Evolutionary conservation across 2,797 vertebrate species (phyloP).

Genomic region (Eidolon dupreanum): DNA sequence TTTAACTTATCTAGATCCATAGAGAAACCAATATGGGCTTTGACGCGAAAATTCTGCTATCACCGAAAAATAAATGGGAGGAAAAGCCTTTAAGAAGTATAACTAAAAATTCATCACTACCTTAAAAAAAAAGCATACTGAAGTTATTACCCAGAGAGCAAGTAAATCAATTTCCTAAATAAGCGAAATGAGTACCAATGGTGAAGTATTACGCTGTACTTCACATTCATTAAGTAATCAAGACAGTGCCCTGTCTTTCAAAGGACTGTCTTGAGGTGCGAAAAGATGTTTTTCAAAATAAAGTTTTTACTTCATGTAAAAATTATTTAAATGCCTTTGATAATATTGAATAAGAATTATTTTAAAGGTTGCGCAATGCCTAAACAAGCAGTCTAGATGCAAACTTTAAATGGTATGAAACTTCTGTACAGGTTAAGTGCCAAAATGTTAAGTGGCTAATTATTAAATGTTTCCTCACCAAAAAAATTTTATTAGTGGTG

Average conservation of each 20-base stretch:
- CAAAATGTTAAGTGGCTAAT: neutral
- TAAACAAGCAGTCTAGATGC: conserved; percentile 28
- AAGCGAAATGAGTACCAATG: conserved; percentile 6
- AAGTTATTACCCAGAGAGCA: conserved; percentile 30
- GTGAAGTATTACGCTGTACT: conserved; percentile 32
- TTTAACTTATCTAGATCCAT: neutral
- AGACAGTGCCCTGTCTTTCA: conserved; percentile 30
- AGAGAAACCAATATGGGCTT: conserved; percentile 11
- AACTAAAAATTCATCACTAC: conserved; percentile 22
- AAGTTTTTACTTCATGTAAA: conserved; percentile 52
- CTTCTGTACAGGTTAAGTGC: neutral
- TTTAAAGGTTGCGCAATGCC: neutral
- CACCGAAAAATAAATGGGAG: neutral
- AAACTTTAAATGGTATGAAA: conserved; percentile 49
- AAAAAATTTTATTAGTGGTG: neutral
- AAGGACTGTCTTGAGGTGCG: conserved; percentile 9
- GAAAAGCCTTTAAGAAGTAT: neutral
- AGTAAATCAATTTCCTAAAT: conserved; percentile 46
- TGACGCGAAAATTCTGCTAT: neutral
- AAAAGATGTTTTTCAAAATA: conserved; percentile 58
- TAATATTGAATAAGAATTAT: conserved; percentile 46
- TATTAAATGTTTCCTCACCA: neutral
- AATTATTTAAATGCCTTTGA: conserved; percentile 52
- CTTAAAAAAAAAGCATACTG: neutral
- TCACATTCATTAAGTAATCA: conserved; percentile 59